These are phyloP conservation scores for Ormyrus pomaceus DNA, from an alignment of 2,888 invertebrate genomes.

Conservation along the genomic window DNA sequence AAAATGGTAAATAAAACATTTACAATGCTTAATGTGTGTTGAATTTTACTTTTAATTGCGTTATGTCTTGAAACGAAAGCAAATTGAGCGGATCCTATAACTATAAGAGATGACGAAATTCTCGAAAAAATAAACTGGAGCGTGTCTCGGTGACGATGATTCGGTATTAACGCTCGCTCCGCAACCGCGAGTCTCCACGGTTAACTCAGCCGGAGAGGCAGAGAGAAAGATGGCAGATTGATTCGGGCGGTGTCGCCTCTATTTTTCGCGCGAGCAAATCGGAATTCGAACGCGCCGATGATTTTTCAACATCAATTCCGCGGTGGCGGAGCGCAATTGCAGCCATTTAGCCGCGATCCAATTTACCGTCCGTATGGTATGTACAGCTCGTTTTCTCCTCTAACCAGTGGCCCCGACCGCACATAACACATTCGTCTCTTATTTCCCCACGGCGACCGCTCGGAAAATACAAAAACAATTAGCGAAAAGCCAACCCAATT, in stretches of 20 bases:
- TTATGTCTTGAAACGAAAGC: too few relatives aligned
- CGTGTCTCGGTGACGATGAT: conserved; percentile 17
- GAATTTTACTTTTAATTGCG: too few relatives aligned
- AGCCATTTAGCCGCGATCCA: conserved; percentile 62
- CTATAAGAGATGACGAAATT: conserved; percentile 8
- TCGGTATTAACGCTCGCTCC: conserved; percentile 4
- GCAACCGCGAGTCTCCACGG: neutral
- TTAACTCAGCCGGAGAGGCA: neutral
- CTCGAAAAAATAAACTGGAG: conserved; percentile 21
- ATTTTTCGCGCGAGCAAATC: conserved; percentile 47
- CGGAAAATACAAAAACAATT: conserved; percentile 53
- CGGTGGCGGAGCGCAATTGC: conserved; percentile 44
- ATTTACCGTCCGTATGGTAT: conserved; percentile 58
- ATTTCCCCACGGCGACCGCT: conserved; percentile 42
- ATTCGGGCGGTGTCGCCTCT: conserved; percentile 21
- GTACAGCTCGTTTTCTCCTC: conserved; percentile 57
- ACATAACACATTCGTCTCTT: conserved; percentile 36
- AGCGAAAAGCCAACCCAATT: conserved; percentile 43
- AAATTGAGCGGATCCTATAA: too few relatives aligned
- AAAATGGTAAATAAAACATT: too few relatives aligned
- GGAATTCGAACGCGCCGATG: conserved; percentile 44
- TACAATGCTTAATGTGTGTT: too few relatives aligned
- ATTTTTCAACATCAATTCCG: conserved; percentile 60
- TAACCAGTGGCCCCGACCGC: conserved; percentile 28
- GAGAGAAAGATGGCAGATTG: conserved; percentile 24